Evolutionary conservation across 2,113 vertebrate genomes (phyloP).

Genomic region (Seriola aureovittata): DNA sequence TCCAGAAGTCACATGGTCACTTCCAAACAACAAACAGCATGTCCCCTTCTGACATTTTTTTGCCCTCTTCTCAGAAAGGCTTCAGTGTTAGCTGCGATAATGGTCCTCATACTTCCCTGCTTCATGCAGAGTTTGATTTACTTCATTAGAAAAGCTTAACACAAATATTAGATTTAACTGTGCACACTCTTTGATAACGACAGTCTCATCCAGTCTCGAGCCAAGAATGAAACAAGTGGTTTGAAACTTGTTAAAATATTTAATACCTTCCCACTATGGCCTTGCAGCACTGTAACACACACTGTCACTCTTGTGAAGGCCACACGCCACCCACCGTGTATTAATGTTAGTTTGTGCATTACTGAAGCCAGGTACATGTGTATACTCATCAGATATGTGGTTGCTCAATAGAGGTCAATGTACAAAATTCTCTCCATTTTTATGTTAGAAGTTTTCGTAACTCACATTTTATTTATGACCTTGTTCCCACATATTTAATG

Average conservation of each 20-base stretch:
- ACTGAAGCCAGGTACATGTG: conserved; percentile 21
- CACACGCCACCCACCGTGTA: conserved; percentile 1
- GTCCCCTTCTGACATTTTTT: conserved; percentile 62
- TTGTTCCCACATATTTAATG: background rate
- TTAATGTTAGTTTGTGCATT: conserved; percentile 12
- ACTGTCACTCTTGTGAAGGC: background rate
- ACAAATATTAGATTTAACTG: conserved; percentile 8
- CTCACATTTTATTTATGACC: background rate
- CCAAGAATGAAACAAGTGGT: background rate
- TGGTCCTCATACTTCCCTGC: background rate
- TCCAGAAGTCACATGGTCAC: conserved; percentile 80
- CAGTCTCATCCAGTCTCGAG: background rate
- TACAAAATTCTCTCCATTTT: background rate
- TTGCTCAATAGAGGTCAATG: background rate
- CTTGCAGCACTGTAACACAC: background rate
- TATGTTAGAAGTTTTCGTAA: background rate
- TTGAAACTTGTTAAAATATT: background rate
- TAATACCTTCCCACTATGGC: conserved; percentile 3
- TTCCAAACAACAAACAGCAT: conserved; percentile 70
- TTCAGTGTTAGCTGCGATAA: conserved; percentile 44
- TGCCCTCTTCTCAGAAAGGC: conserved; percentile 48
- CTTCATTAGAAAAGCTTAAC: conserved; percentile 30
- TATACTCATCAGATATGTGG: background rate
- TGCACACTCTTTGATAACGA: background rate
- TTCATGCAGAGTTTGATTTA: conserved; percentile 23